phyloP scores from a whole-genome alignment of 1,140 invertebrate species.

The Drosophila serrata region DNA sequence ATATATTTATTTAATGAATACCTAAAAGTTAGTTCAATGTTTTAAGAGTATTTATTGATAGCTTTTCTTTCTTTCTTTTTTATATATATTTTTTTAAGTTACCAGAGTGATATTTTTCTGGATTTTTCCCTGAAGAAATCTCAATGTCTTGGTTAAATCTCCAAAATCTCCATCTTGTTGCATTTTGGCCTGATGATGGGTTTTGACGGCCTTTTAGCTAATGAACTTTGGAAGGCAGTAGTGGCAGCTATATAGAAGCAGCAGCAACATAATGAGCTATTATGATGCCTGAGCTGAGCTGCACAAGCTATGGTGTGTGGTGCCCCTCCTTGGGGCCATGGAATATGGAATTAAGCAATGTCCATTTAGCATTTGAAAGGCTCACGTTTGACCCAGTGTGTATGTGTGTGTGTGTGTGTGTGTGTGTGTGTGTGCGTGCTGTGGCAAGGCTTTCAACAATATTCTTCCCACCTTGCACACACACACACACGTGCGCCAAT shows the following conservation, averaged over 20 bases:
- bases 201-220: conserved; percentile 68
- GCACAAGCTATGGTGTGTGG: conserved; percentile 51
- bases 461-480: conserved; percentile 25
- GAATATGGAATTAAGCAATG: conserved; percentile 81
- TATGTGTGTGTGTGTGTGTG: conserved; percentile 7
- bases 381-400: conserved; percentile 67
- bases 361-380: conserved; percentile 79
- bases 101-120: neutral
- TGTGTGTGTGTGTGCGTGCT: conserved; percentile 19
- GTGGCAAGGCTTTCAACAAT: conserved; percentile 58
- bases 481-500: conserved; percentile 54
- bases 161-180: neutral
- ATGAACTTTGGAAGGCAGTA: conserved; percentile 61
- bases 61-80: too few species aligned
- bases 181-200: conserved; percentile 14
- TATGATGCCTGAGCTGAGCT: conserved; percentile 71
- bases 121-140: neutral
- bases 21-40: neutral
- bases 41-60: neutral
- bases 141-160: conserved; percentile 12
- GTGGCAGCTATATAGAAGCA: conserved; percentile 1
- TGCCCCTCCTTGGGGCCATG: conserved; percentile 26
- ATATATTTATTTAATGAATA: neutral
- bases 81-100: neutral
- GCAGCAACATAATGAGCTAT: conserved; percentile 73